Evolutionary conservation across 2,113 vertebrate genomes (phyloP).

Genomic region (Aplodontia rufa): DNA sequence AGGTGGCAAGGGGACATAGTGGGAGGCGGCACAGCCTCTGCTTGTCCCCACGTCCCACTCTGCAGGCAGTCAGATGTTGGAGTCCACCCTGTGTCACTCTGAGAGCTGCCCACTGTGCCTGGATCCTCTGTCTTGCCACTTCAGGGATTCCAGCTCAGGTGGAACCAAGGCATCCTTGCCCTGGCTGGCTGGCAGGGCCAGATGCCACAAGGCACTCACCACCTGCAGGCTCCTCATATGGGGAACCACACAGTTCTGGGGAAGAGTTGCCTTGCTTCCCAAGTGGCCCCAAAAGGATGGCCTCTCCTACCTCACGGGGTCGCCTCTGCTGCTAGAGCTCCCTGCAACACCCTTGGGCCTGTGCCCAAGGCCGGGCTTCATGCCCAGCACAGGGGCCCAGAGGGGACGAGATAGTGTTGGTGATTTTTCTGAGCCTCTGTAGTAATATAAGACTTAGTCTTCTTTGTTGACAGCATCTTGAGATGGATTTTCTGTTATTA

Average conservation of each 20-base stretch:
- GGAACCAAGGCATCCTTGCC: too few species aligned
- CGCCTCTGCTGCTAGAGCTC: not conserved
- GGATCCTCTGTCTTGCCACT: accelerated
- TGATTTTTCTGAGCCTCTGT: accelerated
- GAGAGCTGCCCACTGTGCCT: not conserved
- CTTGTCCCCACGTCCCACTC: accelerated
- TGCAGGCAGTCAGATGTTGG: accelerated
- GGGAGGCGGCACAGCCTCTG: not conserved
- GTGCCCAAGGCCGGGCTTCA: too few species aligned
- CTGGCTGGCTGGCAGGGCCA: not conserved
- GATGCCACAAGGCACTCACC: not conserved
- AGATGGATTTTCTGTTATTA: not conserved
- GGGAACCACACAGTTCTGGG: not conserved
- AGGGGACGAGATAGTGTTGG: too few species aligned
- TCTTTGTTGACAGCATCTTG: accelerated
- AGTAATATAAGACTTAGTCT: not conserved
- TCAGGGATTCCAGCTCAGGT: not conserved
- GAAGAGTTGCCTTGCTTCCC: not conserved
- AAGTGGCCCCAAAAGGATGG: accelerated
- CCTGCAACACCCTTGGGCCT: too few species aligned
- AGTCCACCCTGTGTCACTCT: accelerated
- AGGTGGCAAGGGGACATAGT: accelerated
- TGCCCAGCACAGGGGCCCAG: too few species aligned
- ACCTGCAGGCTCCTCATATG: too few species aligned
- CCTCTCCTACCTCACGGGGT: too few species aligned